These are phyloP conservation scores for Accipiter virgatus DNA, from an alignment of 2,113 vertebrate genomes.

Conservation along the genomic window DNA sequence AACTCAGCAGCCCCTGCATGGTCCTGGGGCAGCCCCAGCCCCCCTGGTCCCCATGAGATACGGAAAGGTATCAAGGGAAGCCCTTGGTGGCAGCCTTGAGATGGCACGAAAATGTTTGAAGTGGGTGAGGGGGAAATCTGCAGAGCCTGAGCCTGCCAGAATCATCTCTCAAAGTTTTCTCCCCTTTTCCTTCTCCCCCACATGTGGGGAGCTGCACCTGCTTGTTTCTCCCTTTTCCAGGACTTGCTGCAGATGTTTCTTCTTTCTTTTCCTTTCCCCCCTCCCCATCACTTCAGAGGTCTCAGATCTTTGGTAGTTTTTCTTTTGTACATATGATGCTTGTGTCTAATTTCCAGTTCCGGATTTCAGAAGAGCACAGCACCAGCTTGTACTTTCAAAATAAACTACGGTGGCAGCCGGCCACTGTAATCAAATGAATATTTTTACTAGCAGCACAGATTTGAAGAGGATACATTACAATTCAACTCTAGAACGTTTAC, in stretches of 20 bases:
- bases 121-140: neutral
- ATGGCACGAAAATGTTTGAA: rapidly evolving
- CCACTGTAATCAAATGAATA: neutral
- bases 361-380: neutral
- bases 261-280: neutral
- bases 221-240: neutral
- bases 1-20: neutral
- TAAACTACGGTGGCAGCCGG: neutral
- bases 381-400: slow-evolving; percentile 6
- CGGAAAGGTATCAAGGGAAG: neutral
- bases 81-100: neutral
- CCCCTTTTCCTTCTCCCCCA: neutral
- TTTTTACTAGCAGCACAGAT: neutral
- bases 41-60: neutral
- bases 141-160: neutral
- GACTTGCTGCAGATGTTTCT: neutral
- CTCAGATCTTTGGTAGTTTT: neutral
- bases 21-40: neutral
- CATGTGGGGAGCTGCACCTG: rapidly evolving
- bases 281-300: neutral
- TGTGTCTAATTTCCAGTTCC: neutral
- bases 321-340: neutral
- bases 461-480: neutral
- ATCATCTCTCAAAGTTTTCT: neutral
- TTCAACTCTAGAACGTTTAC: neutral